Base-by-base conservation (phyloP, 2,797 vertebrate species). In the Xerus rutilus region DNA sequence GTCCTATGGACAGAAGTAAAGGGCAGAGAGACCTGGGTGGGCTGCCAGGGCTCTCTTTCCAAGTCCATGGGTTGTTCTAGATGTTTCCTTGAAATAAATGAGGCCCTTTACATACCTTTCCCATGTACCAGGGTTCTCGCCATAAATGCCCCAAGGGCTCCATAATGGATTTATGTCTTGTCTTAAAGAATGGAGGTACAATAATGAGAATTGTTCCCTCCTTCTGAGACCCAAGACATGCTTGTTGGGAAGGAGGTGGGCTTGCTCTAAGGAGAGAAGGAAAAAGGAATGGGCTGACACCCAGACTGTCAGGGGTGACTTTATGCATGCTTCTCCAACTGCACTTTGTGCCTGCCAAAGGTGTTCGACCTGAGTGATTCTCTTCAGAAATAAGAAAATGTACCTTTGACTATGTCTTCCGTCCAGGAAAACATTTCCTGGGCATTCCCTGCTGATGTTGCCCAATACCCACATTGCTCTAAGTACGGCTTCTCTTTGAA, bases 11-110 rank as follows among this genome's bases (percentile, higher is more conserved):
- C 88, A n/a, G 43, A 35, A 21, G 0, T 6, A 54, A 43, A 2
- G 91, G 49, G n/a, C 67, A 89, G 69, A 83, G 69, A 67, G 52
- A 14, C 64, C 93, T 91, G 0, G 7, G 70, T 28, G 69, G 57
- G 59, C 59, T 47, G 54, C 79, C 83, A 64, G 45, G 30, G 72
- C 25, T 85, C 62, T 52, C 3, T 88, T 83, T 95, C 73, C 91
- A 89, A 21, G 0, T 76, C 35, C 4, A 45, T 74, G 78, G 39
- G 57, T 32, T 45, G 62, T 20, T 57, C 96, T 94, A 76, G 64
- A 5, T 78, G 88, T 96, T 81, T 52, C 78, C 93, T 96, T 93
- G 87, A 94, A 95, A 88, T 86, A 65, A 23, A 28, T 14, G 74
- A 95, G 73, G 32, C 43, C 74, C 72, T 1, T 1, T 88, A 95